phyloP scores from a whole-genome alignment of 2,888 invertebrate species.

The Tuta absoluta region DNA sequence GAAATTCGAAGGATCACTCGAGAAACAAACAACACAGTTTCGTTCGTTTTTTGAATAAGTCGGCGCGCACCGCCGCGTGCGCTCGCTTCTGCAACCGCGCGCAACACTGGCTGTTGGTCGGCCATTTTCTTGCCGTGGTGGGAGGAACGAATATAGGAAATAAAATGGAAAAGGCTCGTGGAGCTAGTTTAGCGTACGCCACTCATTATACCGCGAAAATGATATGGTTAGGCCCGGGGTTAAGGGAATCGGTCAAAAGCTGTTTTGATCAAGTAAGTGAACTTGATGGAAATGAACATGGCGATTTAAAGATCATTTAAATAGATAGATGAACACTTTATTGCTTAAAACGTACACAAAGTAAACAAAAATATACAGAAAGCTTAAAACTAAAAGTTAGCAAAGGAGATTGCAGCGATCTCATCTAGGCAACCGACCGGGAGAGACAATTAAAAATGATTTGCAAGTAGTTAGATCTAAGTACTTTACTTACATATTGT shows the following conservation, averaged over 20 bases:
- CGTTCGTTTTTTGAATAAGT: conserved; percentile 45
- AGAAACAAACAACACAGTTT: conserved; percentile 42
- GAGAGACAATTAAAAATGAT: no score
- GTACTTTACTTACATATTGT: no score
- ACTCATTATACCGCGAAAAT: conserved; percentile 40
- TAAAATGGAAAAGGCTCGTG: conserved; percentile 62
- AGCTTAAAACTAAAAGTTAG: no score
- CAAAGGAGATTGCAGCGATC: no score
- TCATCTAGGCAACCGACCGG: no score
- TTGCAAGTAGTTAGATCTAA: no score
- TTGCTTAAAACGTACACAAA: no score
- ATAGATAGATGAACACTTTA: no score
- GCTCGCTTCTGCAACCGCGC: conserved; percentile 64
- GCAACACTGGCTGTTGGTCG: conserved; percentile 63
- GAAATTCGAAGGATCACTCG: conserved; percentile 41
- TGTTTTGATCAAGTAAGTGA: conserved; percentile 18
- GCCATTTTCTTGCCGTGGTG: conserved; percentile 71
- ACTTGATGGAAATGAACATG: conserved; percentile 16
- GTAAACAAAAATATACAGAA: no score
- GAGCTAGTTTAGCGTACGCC: conserved; percentile 37
- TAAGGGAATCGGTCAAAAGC: conserved; percentile 25
- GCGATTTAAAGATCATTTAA: not conserved
- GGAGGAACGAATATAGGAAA: conserved; percentile 69
- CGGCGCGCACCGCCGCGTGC: conserved; percentile 51
- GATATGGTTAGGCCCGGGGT: conserved; percentile 25